Conservation (phyloP, 1,140 invertebrate genomes). For the Aphaenogaster ashmeadi region DNA sequence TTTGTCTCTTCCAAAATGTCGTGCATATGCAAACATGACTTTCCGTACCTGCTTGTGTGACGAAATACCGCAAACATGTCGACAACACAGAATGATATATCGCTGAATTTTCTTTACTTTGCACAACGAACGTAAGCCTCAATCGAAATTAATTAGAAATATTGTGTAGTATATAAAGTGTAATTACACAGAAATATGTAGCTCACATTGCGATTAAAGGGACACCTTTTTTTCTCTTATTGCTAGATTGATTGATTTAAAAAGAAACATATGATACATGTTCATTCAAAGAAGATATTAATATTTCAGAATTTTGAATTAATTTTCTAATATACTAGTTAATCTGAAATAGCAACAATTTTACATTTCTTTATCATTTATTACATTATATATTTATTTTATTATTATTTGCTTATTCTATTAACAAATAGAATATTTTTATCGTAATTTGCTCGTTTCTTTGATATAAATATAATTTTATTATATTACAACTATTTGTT, state of each 20-base stretch:
- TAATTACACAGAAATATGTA: not conserved
- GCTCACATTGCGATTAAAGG: not conserved
- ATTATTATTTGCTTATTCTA: not conserved
- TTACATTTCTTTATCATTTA: not conserved
- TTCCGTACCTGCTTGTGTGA: not conserved
- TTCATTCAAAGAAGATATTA: not conserved
- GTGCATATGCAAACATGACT: constrained; percentile 13
- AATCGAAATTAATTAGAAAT: not conserved
- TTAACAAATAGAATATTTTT: not conserved
- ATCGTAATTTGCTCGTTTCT: not conserved
- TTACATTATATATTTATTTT: not conserved
- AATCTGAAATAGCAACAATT: not conserved
- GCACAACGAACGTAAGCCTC: not conserved
- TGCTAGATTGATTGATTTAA: not conserved
- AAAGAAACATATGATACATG: not conserved
- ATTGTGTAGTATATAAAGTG: not conserved
- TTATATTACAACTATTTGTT: constrained; percentile 7
- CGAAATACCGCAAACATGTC: constrained; percentile 12
- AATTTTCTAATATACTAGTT: not conserved
- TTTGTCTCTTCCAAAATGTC: constrained; percentile 21
- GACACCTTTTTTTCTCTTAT: not conserved
- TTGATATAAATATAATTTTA: constrained; percentile 7
- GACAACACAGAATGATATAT: not conserved
- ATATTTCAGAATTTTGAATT: not conserved
- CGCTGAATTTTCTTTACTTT: constrained; percentile 1